Evolutionary conservation across 2,888 invertebrate species (phyloP).

Genomic region (Drosophila mercatorum): DNA sequence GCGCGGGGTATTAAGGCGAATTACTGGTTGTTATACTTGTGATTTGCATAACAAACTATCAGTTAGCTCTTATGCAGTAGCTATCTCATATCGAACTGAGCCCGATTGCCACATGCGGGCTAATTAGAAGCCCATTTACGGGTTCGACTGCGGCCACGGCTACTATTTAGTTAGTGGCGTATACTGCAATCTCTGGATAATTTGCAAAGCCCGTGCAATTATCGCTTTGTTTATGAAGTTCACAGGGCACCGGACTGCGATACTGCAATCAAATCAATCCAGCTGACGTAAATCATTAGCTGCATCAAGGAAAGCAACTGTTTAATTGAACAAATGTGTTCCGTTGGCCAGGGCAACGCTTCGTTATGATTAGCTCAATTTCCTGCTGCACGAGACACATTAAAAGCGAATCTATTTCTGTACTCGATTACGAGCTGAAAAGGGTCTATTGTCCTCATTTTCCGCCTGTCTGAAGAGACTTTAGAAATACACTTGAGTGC

Average conservation of each 20-base stretch:
- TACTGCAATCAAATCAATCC: background rate
- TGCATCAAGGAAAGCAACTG: constrained; percentile 4
- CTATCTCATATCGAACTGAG: constrained; percentile 1
- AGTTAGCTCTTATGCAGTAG: background rate
- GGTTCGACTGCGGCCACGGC: constrained; percentile 31
- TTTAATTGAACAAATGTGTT: constrained; percentile 12
- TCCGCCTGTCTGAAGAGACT: too few species aligned
- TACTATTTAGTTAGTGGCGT: constrained; percentile 17
- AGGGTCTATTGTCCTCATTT: too few species aligned
- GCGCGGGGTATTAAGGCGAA: constrained; percentile 12
- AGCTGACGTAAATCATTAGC: constrained; percentile 27
- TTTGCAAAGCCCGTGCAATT: constrained; percentile 28
- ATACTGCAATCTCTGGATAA: constrained; percentile 33
- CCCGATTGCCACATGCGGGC: constrained; percentile 7
- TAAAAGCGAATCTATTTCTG: background rate
- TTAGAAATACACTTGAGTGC: too few species aligned
- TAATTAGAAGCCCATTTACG: constrained; percentile 34
- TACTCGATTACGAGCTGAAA: background rate
- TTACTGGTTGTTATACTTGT: constrained; percentile 9
- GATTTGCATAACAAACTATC: constrained; percentile 36
- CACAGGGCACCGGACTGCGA: constrained; percentile 17
- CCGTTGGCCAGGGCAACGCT: background rate
- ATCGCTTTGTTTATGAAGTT: constrained; percentile 28
- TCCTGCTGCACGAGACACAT: background rate
- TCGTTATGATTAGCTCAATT: constrained; percentile 5